These are phyloP conservation scores for Athene noctua DNA, from an alignment of 2,113 vertebrate species.

Conservation along the genomic window DNA sequence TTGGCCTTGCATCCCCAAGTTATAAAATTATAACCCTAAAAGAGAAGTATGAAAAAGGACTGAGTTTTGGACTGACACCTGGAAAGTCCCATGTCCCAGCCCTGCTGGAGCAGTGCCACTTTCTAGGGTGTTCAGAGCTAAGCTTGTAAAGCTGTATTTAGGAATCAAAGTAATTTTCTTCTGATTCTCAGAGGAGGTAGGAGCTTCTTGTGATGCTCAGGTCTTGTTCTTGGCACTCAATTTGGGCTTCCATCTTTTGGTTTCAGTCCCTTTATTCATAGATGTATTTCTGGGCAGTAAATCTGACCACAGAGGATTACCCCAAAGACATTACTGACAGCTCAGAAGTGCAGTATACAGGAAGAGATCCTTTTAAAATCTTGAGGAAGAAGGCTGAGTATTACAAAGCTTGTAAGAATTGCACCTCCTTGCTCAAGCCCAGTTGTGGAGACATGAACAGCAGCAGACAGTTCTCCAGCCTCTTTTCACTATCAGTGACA, in stretches of 20 bases:
- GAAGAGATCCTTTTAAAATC: not conserved
- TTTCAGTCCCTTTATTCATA: not conserved
- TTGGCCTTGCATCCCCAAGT: not conserved
- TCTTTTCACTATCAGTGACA: not conserved
- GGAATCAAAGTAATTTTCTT: not conserved
- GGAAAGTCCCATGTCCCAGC: not conserved
- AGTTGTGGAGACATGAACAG: not conserved
- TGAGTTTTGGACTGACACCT: not conserved
- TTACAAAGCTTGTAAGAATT: not conserved
- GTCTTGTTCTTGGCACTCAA: not conserved
- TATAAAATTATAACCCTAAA: not conserved
- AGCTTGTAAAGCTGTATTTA: not conserved
- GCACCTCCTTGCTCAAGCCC: not conserved
- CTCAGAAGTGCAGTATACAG: not conserved
- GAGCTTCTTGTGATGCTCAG: not conserved
- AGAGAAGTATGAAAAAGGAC: not conserved
- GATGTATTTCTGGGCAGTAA: not conserved
- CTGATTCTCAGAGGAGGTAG: not conserved
- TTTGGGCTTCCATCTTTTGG: not conserved
- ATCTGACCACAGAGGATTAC: not conserved
- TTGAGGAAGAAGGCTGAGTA: not conserved
- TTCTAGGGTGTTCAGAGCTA: not conserved
- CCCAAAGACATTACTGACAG: not conserved
- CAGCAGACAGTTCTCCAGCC: not conserved
- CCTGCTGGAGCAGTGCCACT: rapidly evolving